phyloP scores from a whole-genome alignment of 2,113 vertebrate species.

The Psophia crepitans region DNA sequence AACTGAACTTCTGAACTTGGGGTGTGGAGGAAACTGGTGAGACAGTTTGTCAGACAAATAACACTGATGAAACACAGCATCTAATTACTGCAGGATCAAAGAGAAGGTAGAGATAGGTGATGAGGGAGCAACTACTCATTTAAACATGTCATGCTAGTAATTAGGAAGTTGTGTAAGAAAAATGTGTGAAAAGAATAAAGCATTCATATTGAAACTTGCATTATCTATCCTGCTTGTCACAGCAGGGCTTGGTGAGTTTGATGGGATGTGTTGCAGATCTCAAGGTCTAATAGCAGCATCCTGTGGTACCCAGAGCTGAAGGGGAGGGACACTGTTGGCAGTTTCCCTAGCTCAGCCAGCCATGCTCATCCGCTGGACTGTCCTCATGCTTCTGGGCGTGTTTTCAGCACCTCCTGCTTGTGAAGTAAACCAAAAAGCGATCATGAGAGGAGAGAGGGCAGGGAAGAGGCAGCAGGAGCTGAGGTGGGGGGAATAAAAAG shows the following conservation, averaged over 20 bases:
- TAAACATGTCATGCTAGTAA: neutral
- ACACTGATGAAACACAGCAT: slow-evolving; percentile 7
- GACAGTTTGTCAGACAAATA: slow-evolving; percentile 8
- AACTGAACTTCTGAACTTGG: neutral
- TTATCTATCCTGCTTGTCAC: neutral
- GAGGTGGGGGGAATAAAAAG: neutral
- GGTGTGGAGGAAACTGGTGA: neutral
- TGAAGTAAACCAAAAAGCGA: neutral
- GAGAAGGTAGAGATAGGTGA: neutral
- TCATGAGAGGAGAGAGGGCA: neutral
- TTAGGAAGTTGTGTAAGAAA: neutral
- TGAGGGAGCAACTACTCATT: slow-evolving; percentile 5
- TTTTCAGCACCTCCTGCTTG: neutral
- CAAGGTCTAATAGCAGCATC: neutral
- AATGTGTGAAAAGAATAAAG: neutral
- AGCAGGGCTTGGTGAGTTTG: neutral
- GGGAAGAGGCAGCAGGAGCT: neutral
- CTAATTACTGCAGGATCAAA: slow-evolving; percentile 47
- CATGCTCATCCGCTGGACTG: neutral
- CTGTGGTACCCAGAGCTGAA: neutral
- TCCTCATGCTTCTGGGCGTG: neutral
- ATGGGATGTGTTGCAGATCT: neutral
- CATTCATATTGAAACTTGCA: neutral
- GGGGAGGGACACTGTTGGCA: neutral
- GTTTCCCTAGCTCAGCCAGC: neutral